Evolutionary conservation across 2,797 vertebrate species (phyloP).

Genomic region (Cirrhinus mrigala): DNA sequence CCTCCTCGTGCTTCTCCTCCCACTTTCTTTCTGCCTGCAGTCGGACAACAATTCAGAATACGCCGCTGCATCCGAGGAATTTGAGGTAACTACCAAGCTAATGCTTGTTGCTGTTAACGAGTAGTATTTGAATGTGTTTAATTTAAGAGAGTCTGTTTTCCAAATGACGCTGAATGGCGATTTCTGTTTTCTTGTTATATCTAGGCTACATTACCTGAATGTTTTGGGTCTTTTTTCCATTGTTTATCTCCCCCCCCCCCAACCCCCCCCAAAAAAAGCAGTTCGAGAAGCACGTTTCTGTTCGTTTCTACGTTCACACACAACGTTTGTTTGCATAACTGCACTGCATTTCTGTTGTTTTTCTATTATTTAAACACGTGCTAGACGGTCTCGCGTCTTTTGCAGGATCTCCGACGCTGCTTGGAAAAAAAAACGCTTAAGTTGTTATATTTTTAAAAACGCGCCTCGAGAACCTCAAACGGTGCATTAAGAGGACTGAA

Average conservation of each 20-base stretch:
- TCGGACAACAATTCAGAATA: background rate
- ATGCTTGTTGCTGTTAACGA: background rate
- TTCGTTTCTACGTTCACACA: background rate
- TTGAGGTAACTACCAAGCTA: background rate
- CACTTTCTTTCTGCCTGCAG: no score
- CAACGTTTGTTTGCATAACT: background rate
- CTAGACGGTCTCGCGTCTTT: background rate
- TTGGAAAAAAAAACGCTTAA: background rate
- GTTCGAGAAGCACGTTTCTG: background rate
- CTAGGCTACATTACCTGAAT: background rate
- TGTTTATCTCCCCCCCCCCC: background rate
- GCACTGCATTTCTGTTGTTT: background rate
- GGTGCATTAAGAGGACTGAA: no score
- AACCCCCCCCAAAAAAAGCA: background rate
- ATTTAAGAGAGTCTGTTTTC: background rate
- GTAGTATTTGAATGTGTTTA: background rate
- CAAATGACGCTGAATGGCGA: background rate
- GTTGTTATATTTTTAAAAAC: background rate
- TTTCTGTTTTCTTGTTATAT: background rate
- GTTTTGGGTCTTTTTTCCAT: no score
- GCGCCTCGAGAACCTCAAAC: background rate
- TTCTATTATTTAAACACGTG: background rate
- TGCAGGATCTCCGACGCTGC: no score
- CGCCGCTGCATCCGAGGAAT: background rate
- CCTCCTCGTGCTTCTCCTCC: background rate